A percentile compares a stretch with the other conserved stretches of the same genome.
Evolutionary conservation across 2,888 invertebrate genomes (phyloP).

Genomic region (Heliconius ismenius): DNA sequence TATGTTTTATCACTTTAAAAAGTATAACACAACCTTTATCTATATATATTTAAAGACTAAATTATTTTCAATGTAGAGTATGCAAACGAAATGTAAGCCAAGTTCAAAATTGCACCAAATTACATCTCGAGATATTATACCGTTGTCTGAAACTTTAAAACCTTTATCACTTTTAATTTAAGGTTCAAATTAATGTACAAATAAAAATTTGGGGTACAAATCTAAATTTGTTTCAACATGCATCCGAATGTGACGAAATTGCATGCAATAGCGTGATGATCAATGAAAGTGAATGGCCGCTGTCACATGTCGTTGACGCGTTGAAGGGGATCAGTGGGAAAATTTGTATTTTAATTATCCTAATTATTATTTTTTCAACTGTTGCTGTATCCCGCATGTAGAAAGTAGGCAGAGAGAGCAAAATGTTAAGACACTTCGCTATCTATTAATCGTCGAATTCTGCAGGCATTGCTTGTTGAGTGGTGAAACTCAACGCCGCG

Average conservation of each 20-base stretch:
- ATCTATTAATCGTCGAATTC: no score
- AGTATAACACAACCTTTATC: neutral
- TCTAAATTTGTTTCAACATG: conserved; percentile 34
- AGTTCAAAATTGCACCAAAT: conserved; percentile 39
- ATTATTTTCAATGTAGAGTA: neutral
- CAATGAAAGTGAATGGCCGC: conserved; percentile 68
- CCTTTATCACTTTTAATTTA: conserved; percentile 15
- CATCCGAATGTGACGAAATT: conserved; percentile 66
- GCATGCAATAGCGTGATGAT: conserved; percentile 71
- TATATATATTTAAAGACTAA: neutral
- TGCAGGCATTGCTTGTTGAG: no score
- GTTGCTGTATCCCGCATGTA: no score
- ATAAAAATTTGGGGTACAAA: conserved; percentile 4
- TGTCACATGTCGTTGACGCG: conserved; percentile 68
- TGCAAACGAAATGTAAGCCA: conserved; percentile 19
- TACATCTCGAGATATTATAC: neutral
- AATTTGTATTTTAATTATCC: conserved; percentile 34
- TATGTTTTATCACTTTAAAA: conserved; percentile 7
- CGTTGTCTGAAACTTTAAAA: neutral
- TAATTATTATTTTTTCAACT: neutral
- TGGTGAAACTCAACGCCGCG: no score
- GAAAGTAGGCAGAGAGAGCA: no score
- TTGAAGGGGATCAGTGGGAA: conserved; percentile 58
- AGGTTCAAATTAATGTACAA: conserved; percentile 41
- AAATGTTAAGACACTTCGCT: no score